Percentiles rank a stretch among this genome's conserved stretches.
phyloP scores from a whole-genome alignment of 1,140 invertebrate species.

The Heliothis subflexa region DNA sequence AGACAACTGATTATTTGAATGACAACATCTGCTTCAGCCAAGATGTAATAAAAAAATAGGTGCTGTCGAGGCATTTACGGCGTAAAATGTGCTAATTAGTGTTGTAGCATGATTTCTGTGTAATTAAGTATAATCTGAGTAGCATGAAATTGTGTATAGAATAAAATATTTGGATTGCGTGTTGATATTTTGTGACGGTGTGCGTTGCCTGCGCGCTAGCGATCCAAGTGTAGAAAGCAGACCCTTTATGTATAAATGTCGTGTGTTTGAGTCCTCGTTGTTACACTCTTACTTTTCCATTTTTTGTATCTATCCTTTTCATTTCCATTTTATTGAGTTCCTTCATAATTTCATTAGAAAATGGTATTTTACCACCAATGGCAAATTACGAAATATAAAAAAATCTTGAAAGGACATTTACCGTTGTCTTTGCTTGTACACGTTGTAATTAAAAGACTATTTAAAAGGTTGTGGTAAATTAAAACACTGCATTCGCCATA shows the following conservation, averaged over 20 bases:
- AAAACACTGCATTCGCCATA: no score
- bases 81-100: slow-evolving; percentile 12
- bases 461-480: no score
- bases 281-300: slow-evolving; percentile 28
- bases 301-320: slow-evolving; percentile 27
- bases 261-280: slow-evolving; percentile 46
- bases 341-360: neutral
- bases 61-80: neutral
- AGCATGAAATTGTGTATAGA: slow-evolving; percentile 42
- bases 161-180: slow-evolving; percentile 33
- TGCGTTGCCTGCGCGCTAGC: slow-evolving; percentile 79
- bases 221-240: slow-evolving; percentile 80
- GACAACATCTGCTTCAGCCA: no score
- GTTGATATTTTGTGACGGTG: slow-evolving; percentile 61
- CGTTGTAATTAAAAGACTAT: no score
- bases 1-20: no score
- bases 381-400: no score
- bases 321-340: slow-evolving; percentile 2
- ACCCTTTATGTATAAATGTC: slow-evolving; percentile 52
- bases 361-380: no score
- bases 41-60: neutral
- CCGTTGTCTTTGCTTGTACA: no score
- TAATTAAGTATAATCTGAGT: slow-evolving; percentile 1
- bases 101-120: slow-evolving; percentile 46
- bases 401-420: no score